phyloP scores from a whole-genome alignment of 2,888 invertebrate genomes.

The Melinopterus prodromus region DNA sequence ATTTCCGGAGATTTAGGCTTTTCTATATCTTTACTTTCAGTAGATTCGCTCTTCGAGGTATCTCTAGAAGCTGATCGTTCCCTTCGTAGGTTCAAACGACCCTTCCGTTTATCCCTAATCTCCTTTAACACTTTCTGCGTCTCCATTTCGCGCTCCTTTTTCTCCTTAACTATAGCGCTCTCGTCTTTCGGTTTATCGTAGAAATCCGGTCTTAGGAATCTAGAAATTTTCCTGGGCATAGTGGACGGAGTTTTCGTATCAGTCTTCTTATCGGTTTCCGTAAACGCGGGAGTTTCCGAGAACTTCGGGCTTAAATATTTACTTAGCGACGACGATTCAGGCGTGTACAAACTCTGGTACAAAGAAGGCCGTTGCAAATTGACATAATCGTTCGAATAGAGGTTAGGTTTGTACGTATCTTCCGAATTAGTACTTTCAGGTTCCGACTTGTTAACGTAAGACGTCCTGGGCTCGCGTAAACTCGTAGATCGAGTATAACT shows the following conservation, averaged over 20 bases:
- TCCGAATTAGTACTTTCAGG: conserved; percentile 21
- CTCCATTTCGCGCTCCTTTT: conserved; percentile 72
- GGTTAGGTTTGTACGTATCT: conserved; percentile 13
- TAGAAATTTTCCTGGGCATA: conserved; percentile 67
- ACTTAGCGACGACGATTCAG: conserved; percentile 46
- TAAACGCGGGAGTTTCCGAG: conserved; percentile 26
- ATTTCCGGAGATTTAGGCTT: conserved; percentile 31
- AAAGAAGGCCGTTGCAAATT: not conserved
- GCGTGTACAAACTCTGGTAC: conserved; percentile 38
- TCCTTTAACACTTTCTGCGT: conserved; percentile 74
- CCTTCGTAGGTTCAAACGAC: conserved; percentile 50
- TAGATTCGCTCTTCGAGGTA: conserved; percentile 28
- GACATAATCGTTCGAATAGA: conserved; percentile 21
- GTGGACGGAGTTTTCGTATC: conserved; percentile 50
- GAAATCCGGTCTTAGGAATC: conserved; percentile 82
- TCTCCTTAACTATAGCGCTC: conserved; percentile 69
- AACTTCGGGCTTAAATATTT: conserved; percentile 41
- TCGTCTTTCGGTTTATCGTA: conserved; percentile 73
- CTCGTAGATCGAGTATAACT: conserved; percentile 45
- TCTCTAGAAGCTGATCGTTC: conserved; percentile 54
- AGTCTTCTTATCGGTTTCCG: conserved; percentile 52
- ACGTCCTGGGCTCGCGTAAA: conserved; percentile 47
- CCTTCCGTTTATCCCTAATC: conserved; percentile 68
- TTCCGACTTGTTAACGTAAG: conserved; percentile 16
- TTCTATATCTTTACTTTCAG: conserved; percentile 21